A percentile compares a stretch with the other conserved stretches of the same genome.
Conservation (phyloP, 1,140 invertebrate genomes). For the Microplitis mediator region DNA sequence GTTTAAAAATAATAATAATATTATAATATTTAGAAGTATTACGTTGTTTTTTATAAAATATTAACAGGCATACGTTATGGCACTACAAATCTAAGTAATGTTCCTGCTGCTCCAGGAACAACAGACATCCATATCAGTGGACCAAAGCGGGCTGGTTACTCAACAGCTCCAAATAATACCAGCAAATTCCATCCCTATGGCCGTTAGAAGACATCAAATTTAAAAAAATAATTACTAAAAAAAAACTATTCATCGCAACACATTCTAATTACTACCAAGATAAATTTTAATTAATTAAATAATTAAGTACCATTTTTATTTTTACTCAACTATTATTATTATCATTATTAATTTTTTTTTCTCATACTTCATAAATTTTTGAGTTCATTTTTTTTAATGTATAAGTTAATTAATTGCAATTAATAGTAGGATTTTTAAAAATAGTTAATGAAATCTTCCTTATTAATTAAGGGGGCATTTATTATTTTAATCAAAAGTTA, state of each 20-base stretch:
- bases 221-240: not conserved
- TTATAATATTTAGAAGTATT: conserved; percentile 34
- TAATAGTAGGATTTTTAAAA: no score
- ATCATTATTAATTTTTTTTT: no score
- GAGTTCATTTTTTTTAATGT: no score
- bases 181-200: conserved; percentile 59
- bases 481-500: no score
- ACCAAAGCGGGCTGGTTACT: conserved; percentile 48
- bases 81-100: conserved; percentile 35
- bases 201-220: conserved; percentile 39
- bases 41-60: conserved; percentile 54
- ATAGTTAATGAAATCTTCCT: no score
- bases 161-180: conserved; percentile 39
- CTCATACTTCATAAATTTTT: no score
- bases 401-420: no score
- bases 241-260: not conserved
- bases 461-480: no score
- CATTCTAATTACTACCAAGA: no score
- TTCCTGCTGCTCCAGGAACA: conserved; percentile 45
- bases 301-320: no score
- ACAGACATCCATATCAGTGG: conserved; percentile 40
- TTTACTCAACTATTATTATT: no score
- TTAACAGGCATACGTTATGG: conserved; percentile 52
- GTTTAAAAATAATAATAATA: not conserved
- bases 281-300: no score